These are phyloP conservation scores for Lycodopsis pacificus DNA, from an alignment of 2,797 vertebrate species.

Conservation along the genomic window DNA sequence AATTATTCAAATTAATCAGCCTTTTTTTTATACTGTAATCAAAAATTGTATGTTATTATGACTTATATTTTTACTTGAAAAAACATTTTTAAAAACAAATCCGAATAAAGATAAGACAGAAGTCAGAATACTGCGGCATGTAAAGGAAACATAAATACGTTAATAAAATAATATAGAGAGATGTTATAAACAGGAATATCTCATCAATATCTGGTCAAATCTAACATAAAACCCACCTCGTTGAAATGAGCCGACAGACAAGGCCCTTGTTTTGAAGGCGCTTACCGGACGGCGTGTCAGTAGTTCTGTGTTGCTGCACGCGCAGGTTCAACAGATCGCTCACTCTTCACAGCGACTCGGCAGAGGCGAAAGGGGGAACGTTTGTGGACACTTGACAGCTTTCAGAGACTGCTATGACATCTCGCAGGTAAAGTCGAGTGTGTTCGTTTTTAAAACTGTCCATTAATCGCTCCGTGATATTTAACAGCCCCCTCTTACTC, in stretches of 20 bases:
- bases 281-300: conserved; percentile 35
- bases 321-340: conserved; percentile 32
- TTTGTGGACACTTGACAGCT: conserved; percentile 73
- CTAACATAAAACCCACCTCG: neutral
- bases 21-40: neutral
- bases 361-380: conserved; percentile 48
- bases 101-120: neutral
- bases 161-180: neutral
- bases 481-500: neutral
- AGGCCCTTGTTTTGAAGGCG: conserved; percentile 68
- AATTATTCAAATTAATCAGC: neutral
- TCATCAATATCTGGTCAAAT: neutral
- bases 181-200: neutral
- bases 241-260: fast-evolving
- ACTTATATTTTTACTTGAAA: neutral
- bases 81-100: neutral
- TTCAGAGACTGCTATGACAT: conserved; percentile 85
- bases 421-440: conserved; percentile 85
- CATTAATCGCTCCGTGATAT: neutral
- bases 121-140: neutral
- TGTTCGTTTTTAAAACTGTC: conserved; percentile 2
- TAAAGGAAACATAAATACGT: neutral
- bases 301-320: neutral
- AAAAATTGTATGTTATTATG: neutral
- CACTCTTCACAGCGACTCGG: conserved; percentile 48